Evolutionary conservation across 2,113 vertebrate genomes (phyloP), one percentile per base, ranked within the genome.

Genomic region (Platichthys flesus): DNA sequence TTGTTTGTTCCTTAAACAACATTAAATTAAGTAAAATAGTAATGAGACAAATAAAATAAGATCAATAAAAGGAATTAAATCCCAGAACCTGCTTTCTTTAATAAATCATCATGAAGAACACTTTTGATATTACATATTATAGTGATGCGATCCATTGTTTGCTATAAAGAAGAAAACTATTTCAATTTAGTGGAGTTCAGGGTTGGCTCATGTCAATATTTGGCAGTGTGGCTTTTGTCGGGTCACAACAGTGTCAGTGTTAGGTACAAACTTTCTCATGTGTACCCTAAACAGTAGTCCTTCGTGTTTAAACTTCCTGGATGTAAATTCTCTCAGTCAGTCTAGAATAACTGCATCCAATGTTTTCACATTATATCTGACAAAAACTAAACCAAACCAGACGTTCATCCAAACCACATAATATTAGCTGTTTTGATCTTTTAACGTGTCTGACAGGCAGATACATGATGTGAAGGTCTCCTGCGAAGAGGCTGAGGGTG

Each of bases 391-490:
- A 54, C 28, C 42, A 21, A 52, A 55, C 12, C 66, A 56, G 13
- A 37, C 35, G 5, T 9, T 16, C 10, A 65, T n/a, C 40, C 13
- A 64, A 3, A 69, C 15, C 60, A 18, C 37, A 31, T 10, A 20
- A 28, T 63, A 62, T 60, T 9, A 45, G 24, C n/a, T 75, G 35
- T 49, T 78, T 4, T 67, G 26, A 63, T 59, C 51, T 66, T 4
- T 13, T 10, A 42, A 64, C 28, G n/a, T 58, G 71, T 67, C 60
- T 40, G 54, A 69, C 23, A 58, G 56, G 35, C 54, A 71, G 66
- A 71, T 65, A 6, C 56, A 67, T 67, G 24, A 67, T 56, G 71
- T 72, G 51, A 59, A 35, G 28, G 9, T 80, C 26, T 68, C 13
- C 16, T 61, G 24, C 21, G 63, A 5, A 18, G 49, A 23, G 20